A percentile compares a stretch with the other conserved stretches of the same genome.
Conservation (phyloP, 2,888 invertebrate species). For the Notodonta dromedarius region DNA sequence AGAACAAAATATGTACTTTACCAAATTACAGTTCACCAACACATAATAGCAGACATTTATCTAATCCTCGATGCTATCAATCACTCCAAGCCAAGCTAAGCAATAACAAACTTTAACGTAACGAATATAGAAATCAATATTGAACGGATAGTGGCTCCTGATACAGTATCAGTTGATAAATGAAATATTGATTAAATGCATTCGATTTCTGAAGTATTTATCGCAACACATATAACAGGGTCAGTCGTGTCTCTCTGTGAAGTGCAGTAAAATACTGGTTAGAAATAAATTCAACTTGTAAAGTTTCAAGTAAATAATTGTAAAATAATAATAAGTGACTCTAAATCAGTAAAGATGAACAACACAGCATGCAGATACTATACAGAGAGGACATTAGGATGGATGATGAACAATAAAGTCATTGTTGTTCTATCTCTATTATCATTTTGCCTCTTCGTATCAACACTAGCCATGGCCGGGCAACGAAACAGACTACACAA, state of each 20-base stretch:
- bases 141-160: background rate
- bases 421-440: conserved; percentile 67
- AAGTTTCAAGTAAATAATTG: background rate
- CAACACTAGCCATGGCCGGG: conserved; percentile 62
- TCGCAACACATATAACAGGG: conserved; percentile 15
- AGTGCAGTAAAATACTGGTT: background rate
- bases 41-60: conserved; percentile 19
- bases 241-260: conserved; percentile 18
- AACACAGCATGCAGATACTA: conserved; percentile 61
- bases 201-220: conserved; percentile 22
- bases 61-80: conserved; percentile 23
- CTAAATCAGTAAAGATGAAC: conserved; percentile 35
- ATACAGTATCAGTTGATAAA: conserved; percentile 29
- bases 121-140: conserved; percentile 14
- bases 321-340: conserved; percentile 9
- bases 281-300: conserved; percentile 14
- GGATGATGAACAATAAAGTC: conserved; percentile 72
- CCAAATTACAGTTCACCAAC: conserved; percentile 10
- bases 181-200: conserved; percentile 21
- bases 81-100: conserved; percentile 1
- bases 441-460: conserved; percentile 68
- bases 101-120: conserved; percentile 12
- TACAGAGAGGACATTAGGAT: conserved; percentile 54
- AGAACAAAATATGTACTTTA: background rate
- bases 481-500: conserved; percentile 56